Evolutionary conservation across 2,113 vertebrate species (phyloP).

Genomic region (Pedetes capensis): DNA sequence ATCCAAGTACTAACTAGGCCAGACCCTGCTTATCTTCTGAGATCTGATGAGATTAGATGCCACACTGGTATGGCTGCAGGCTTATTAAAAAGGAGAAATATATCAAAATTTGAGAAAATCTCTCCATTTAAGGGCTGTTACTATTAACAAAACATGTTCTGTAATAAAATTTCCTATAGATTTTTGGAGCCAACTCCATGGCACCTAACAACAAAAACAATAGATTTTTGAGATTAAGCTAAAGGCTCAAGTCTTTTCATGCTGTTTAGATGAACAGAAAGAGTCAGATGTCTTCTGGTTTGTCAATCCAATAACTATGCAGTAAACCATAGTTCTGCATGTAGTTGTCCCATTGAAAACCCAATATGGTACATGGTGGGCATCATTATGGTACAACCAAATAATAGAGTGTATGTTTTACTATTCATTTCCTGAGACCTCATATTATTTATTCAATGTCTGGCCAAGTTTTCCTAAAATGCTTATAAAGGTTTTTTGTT

Average conservation of each 20-base stretch:
- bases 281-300: background rate
- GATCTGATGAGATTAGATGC: too few relatives aligned
- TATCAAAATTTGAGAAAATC: background rate
- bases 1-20: too few relatives aligned
- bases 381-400: background rate
- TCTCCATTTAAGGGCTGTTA: background rate
- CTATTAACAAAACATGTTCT: background rate
- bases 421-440: background rate
- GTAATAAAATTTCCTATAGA: background rate
- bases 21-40: too few relatives aligned
- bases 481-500: background rate
- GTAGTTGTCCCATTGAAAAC: too few relatives aligned
- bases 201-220: too few relatives aligned
- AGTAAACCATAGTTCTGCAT: background rate
- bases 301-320: background rate
- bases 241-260: background rate
- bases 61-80: too few relatives aligned
- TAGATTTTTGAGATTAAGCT: background rate
- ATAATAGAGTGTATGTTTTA: background rate
- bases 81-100: too few relatives aligned
- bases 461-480: background rate
- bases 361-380: background rate
- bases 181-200: too few relatives aligned
- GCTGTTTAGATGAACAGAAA: background rate
- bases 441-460: background rate